Evolutionary conservation across 2,888 invertebrate species (phyloP), one percentile per base, ranked within the genome.

Genomic region (Drosophila acutilabella): DNA sequence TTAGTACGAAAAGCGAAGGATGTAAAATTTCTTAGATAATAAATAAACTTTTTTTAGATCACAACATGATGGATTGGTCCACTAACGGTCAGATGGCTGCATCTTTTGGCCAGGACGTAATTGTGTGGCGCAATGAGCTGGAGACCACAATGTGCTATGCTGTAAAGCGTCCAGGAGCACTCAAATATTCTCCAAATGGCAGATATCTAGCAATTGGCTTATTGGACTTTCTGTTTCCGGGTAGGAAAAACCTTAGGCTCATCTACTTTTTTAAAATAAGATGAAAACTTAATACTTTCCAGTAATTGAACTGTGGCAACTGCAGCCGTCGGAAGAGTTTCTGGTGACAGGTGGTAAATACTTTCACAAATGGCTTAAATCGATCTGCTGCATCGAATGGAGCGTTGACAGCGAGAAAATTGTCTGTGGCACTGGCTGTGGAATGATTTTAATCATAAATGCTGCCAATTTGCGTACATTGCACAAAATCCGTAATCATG

Each of bases 1-100:
- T 73, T 42, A 60, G 78, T 77, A 68, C 8, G 23, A 16, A 33
- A 20, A 7, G 7, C 5, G 1, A 20, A 13, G 14, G 10, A 18
- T 33, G 14, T 40, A 20, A 3, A 30, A 52, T 10, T 6, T 2
- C 7, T 16, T 48, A n/a, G 7, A 26, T 26, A 26, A 26, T 26
- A 1, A 26, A 26, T 13, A 1, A 6, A 3, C 4, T 26, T 45
- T n/a, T 23, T 10, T 10, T 26, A 89, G 90, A 89, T 67, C 69
- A 77, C 4, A 92, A 91, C 65, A 73, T 91, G 26, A 89, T 92
- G 65, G 91, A 91, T 58, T 92, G 92, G 92, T 91, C 91, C 0
- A 44, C 72, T 1, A 81, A 76, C 26, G 91, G 88, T 18, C 90
- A 91, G 67, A 90, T 92, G 44, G 92, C 91, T 0, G 87, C 92